phyloP scores from a whole-genome alignment of 2,797 vertebrate genomes.

The Loriculus beryllinus region DNA sequence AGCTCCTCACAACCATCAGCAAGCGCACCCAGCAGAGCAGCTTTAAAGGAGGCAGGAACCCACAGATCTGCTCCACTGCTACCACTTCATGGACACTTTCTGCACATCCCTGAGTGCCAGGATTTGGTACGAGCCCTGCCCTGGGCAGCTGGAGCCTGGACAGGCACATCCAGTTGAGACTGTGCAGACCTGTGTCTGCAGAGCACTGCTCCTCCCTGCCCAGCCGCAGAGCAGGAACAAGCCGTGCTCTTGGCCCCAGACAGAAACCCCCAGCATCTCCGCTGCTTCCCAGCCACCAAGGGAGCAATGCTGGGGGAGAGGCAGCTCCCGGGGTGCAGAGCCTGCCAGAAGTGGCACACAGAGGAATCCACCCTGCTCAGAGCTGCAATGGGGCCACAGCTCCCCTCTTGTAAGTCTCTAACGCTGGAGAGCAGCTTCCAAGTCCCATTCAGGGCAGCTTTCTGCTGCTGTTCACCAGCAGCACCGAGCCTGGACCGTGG shows the following conservation, averaged over 20 bases:
- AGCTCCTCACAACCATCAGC: neutral
- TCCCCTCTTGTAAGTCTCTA: neutral
- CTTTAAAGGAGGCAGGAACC: neutral
- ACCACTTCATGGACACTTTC: neutral
- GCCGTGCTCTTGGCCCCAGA: neutral
- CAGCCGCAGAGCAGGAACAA: neutral
- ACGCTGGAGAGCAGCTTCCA: neutral
- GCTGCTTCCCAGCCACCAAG: neutral
- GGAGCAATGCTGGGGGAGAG: neutral
- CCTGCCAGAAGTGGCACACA: neutral
- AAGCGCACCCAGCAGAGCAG: neutral
- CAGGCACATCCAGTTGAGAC: neutral
- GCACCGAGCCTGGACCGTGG: rapidly evolving
- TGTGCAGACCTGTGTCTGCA: neutral
- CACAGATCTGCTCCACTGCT: neutral
- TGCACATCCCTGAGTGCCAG: neutral
- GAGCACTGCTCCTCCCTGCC: neutral
- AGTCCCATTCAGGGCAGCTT: rapidly evolving
- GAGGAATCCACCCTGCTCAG: too few species aligned
- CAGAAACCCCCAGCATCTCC: neutral
- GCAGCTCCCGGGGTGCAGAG: neutral
- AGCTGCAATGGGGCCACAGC: rapidly evolving
- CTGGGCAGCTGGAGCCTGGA: neutral
- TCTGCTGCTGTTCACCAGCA: neutral
- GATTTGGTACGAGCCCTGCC: neutral